These are phyloP conservation scores for Ctenoplectra terminalis DNA, from an alignment of 1,140 invertebrate species.

Conservation along the genomic window DNA sequence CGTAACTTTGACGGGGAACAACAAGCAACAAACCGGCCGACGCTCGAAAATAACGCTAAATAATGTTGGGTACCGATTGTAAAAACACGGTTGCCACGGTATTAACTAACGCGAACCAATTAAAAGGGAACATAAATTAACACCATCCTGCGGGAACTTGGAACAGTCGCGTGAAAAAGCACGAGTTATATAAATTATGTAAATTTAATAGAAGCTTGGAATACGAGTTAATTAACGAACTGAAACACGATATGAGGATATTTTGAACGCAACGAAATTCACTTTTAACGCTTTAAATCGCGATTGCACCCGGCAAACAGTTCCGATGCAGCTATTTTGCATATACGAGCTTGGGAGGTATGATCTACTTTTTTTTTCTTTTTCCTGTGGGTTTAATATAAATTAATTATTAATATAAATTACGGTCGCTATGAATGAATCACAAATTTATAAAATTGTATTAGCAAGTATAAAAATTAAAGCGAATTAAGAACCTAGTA, in stretches of 20 bases:
- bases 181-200: slow-evolving; percentile 25
- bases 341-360: no score
- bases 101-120: neutral
- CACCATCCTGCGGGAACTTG: neutral
- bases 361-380: no score
- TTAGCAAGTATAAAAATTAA: no score
- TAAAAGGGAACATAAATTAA: neutral
- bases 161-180: neutral
- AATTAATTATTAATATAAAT: no score
- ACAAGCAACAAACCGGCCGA: no score
- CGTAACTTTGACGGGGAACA: neutral
- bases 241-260: neutral
- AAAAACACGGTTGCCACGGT: no score
- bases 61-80: neutral
- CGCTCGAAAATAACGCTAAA: neutral
- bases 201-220: neutral
- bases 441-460: no score
- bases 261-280: slow-evolving; percentile 3
- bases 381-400: no score
- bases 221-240: slow-evolving; percentile 14
- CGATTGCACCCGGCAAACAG: no score
- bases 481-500: no score
- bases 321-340: no score
- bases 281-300: neutral
- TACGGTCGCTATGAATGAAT: no score